Conservation (phyloP, 2,888 invertebrate genomes). For the Cantharis lateralis region DNA sequence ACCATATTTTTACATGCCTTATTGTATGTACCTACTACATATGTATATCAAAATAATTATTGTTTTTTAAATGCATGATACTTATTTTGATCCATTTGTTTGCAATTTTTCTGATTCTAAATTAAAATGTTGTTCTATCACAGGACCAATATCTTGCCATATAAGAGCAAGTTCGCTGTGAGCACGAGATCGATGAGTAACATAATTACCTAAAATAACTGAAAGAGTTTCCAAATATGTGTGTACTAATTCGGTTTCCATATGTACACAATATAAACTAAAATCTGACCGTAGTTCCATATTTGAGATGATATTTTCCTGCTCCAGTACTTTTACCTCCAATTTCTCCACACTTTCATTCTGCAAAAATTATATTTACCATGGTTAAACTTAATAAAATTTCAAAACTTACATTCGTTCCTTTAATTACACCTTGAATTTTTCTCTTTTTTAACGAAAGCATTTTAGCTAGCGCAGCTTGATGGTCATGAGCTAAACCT, state of each 20-base stretch:
- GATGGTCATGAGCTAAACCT: conserved; percentile 66
- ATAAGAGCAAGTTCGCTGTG: conserved; percentile 55
- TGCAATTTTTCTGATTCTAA: neutral
- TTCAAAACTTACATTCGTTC: conserved; percentile 59
- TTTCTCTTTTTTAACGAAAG: conserved; percentile 64
- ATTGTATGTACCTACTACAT: too few species aligned
- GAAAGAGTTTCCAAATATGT: conserved; percentile 65
- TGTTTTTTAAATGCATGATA: neutral
- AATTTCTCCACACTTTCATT: conserved; percentile 65
- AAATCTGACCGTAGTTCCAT: conserved; percentile 65
- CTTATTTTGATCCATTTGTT: neutral
- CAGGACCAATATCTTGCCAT: neutral
- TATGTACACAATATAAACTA: conserved; percentile 65
- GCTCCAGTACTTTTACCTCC: conserved; percentile 66
- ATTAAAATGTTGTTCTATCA: neutral
- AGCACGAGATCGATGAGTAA: conserved; percentile 60
- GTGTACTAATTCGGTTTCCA: conserved; percentile 67
- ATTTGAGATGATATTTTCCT: conserved; percentile 65
- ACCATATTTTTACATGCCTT: neutral
- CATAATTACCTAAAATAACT: conserved; percentile 62
- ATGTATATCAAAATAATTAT: neutral
- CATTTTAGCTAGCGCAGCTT: conserved; percentile 65
- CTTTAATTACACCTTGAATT: conserved; percentile 66
- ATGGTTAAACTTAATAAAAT: neutral
- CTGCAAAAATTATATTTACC: conserved; percentile 44